A percentile compares a stretch with the other conserved stretches of the same genome.
Evolutionary conservation across 2,888 invertebrate genomes (phyloP).

Genomic region (Polydrusus tereticollis): DNA sequence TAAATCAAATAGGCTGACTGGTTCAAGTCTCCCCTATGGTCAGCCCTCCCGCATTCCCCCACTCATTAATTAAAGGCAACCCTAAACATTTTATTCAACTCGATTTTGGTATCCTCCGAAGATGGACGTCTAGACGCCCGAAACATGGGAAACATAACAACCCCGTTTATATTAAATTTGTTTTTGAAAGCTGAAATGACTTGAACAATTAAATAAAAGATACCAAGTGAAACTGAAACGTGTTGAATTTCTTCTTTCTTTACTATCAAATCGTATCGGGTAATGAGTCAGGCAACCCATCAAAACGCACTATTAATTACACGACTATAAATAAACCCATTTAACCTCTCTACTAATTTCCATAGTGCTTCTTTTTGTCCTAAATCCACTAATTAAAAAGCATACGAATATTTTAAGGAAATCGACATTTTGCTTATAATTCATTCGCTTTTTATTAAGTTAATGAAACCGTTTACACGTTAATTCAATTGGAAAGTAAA

Average conservation of each 20-base stretch:
- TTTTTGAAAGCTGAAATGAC: no score
- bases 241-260: neutral
- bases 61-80: no score
- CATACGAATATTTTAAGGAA: neutral
- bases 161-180: no score
- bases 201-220: no score
- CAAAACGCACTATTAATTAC: slow-evolving; percentile 3
- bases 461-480: neutral
- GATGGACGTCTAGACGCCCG: no score
- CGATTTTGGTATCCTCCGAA: no score
- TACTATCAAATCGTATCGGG: neutral
- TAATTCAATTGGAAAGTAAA: neutral
- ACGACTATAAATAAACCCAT: neutral
- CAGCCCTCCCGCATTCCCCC: no score
- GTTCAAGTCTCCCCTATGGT: no score
- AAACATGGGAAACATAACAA: no score
- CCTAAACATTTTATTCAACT: no score
- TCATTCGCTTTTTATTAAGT: neutral
- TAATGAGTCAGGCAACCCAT: neutral
- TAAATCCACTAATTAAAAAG: neutral
- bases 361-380: neutral
- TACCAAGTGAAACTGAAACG: no score
- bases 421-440: neutral
- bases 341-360: slow-evolving; percentile 6
- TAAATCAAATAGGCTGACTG: no score